Percentiles rank a stretch among this genome's conserved stretches.
These are phyloP conservation scores for Odontomachus brunneus DNA, from an alignment of 1,140 invertebrate species.

Conservation along the genomic window DNA sequence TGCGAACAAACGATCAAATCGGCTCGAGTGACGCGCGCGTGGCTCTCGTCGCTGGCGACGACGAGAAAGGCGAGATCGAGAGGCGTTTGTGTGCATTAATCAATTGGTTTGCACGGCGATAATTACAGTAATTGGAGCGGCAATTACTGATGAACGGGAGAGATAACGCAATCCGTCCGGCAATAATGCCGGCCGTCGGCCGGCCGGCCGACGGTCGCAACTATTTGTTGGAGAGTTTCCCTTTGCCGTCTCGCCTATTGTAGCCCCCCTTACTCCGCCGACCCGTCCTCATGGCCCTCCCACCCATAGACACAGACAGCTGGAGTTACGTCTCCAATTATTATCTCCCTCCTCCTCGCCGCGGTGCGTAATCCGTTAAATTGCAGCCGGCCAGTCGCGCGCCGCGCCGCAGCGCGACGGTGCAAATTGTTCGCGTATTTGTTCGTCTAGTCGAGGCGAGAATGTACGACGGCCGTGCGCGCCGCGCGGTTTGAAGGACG, in stretches of 20 bases:
- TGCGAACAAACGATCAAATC: conserved; percentile 5
- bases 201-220: conserved; percentile 34
- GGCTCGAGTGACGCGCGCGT: conserved; percentile 15
- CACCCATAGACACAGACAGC: conserved; percentile 30
- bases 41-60: conserved; percentile 21
- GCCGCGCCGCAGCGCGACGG: conserved; percentile 25
- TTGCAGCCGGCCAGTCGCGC: conserved; percentile 33
- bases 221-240: conserved; percentile 52
- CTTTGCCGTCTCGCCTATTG: conserved; percentile 42
- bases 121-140: conserved; percentile 62
- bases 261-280: not conserved
- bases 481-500: conserved; percentile 30
- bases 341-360: conserved; percentile 42
- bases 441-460: conserved; percentile 44
- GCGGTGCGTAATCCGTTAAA: conserved; percentile 58
- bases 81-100: conserved; percentile 55
- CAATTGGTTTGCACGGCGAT: conserved; percentile 58
- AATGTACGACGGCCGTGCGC: conserved; percentile 18
- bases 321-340: conserved; percentile 59
- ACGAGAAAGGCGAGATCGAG: conserved; percentile 56
- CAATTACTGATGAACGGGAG: conserved; percentile 51
- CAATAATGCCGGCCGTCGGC: conserved; percentile 48
- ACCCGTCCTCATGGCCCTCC: not conserved
- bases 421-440: conserved; percentile 57
- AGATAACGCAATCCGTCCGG: conserved; percentile 58